phyloP scores from a whole-genome alignment of 2,797 vertebrate genomes.

The Pachyuromys duprasi region DNA sequence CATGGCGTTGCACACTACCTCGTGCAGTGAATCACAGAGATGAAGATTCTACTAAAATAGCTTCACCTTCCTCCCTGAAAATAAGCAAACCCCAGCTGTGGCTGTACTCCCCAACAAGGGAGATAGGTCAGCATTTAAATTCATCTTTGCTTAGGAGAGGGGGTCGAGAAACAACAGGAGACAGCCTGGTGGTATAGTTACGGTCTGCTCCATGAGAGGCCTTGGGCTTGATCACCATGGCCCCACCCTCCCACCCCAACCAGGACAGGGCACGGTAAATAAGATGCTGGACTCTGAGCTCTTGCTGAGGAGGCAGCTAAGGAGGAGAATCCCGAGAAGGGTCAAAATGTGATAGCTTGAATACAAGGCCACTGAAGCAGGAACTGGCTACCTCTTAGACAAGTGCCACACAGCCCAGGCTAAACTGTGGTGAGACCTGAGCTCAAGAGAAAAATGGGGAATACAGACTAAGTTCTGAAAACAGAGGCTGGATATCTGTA shows the following conservation, averaged over 20 bases:
- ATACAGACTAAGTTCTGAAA: background rate
- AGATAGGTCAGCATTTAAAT: constrained; percentile 56
- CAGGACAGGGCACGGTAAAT: background rate
- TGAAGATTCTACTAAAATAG: constrained; percentile 57
- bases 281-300: background rate
- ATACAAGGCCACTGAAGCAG: background rate
- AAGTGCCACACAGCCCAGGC: background rate
- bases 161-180: constrained; percentile 21
- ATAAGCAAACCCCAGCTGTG: constrained; percentile 36
- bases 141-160: constrained; percentile 31
- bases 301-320: background rate
- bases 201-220: background rate
- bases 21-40: constrained; percentile 24
- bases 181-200: too few species aligned
- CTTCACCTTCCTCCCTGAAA: constrained; percentile 32
- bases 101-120: constrained; percentile 34
- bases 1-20: background rate
- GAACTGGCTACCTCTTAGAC: background rate
- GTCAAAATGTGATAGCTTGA: background rate
- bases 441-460: background rate
- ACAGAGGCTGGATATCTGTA: constrained; percentile 25
- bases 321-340: background rate
- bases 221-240: background rate
- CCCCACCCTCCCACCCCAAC: too few species aligned
- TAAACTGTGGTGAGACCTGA: background rate